Percentiles rank a stretch among this genome's conserved stretches.
Conservation (phyloP, 2,113 vertebrate genomes). For the Cephalopterus ornatus region DNA sequence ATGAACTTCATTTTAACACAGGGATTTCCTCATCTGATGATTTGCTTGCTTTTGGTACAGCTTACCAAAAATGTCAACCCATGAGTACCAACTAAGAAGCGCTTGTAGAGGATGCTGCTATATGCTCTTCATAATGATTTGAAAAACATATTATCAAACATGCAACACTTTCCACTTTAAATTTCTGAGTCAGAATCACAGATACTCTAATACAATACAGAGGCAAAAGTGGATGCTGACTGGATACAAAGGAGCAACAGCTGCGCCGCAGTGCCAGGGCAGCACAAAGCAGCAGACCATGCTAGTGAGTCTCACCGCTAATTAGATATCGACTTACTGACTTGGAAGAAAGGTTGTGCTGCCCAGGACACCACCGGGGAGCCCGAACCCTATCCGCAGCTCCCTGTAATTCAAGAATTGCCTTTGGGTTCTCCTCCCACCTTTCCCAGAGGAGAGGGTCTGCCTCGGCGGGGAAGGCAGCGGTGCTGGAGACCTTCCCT, state of each 20-base stretch:
- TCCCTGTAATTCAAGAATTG: background rate
- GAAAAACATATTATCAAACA: background rate
- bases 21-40: background rate
- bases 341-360: background rate
- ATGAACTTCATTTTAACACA: background rate
- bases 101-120: background rate
- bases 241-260: background rate
- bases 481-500: background rate
- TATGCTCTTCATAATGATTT: background rate
- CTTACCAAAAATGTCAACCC: background rate
- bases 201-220: background rate
- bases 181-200: background rate
- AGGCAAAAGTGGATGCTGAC: background rate
- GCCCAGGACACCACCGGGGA: fast-evolving
- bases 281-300: background rate
- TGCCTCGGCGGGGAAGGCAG: background rate
- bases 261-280: fast-evolving
- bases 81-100: background rate
- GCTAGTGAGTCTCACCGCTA: fast-evolving
- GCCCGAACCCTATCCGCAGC: background rate
- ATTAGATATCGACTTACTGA: background rate
- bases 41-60: background rate
- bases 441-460: background rate
- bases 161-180: background rate
- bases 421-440: background rate